Evolutionary conservation across 2,888 invertebrate species (phyloP).

Genomic region (Euspilapteryx auroguttella): DNA sequence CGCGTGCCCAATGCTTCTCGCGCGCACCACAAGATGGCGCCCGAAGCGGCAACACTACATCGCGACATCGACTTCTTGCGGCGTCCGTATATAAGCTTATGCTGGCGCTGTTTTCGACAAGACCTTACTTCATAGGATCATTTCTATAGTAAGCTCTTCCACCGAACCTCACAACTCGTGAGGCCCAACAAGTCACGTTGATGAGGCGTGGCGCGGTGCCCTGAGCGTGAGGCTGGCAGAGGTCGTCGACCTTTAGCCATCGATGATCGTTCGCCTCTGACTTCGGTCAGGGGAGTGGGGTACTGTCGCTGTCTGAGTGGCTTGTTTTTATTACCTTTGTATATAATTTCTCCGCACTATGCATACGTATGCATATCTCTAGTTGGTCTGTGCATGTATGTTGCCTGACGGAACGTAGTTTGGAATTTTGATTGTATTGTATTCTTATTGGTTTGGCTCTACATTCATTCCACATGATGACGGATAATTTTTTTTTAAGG

Average conservation of each 20-base stretch:
- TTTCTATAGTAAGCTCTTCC: too few relatives aligned
- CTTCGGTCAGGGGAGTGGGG: slow-evolving; percentile 10
- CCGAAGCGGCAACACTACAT: not conserved
- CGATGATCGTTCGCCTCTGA: slow-evolving; percentile 16
- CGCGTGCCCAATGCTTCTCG: not conserved
- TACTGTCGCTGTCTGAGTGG: slow-evolving; percentile 12
- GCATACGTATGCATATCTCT: too few relatives aligned
- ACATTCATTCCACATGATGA: too few relatives aligned
- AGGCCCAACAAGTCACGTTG: slow-evolving; percentile 12
- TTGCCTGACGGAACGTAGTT: too few relatives aligned
- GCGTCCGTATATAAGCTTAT: not conserved
- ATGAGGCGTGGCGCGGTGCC: slow-evolving; percentile 15
- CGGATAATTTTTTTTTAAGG: too few relatives aligned
- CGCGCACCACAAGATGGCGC: slow-evolving; percentile 1
- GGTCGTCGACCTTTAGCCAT: slow-evolving; percentile 10
- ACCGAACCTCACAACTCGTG: slow-evolving; percentile 12
- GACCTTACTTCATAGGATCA: too few relatives aligned
- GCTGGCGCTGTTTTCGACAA: slow-evolving; percentile 3
- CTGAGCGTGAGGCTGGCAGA: slow-evolving; percentile 15
- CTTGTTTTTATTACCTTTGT: slow-evolving; percentile 3
- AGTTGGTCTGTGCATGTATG: too few relatives aligned
- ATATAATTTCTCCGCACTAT: not conserved
- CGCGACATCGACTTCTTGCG: slow-evolving; percentile 1
- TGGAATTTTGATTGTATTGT: too few relatives aligned
- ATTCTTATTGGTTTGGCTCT: too few relatives aligned